phyloP scores from a whole-genome alignment of 64 coral and sea anemone species.

The Pachyseris speciosa region DNA sequence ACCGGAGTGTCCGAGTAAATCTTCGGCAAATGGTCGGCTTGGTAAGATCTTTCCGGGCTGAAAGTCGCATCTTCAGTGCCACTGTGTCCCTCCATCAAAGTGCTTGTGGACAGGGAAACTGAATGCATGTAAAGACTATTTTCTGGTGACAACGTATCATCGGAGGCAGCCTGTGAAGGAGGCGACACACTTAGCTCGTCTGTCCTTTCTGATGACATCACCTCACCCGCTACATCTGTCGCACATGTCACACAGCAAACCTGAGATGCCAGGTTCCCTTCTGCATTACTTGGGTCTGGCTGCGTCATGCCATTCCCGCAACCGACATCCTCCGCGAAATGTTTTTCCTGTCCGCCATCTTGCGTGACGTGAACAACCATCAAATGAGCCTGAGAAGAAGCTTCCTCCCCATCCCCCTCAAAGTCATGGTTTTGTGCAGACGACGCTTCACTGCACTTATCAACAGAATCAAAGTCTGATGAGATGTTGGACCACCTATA shows the following conservation, averaged over 20 bases:
- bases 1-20: conserved; percentile 79
- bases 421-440: conserved; percentile 45
- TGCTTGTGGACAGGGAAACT: conserved; percentile 20
- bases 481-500: conserved; percentile 72
- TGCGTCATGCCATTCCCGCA: background rate
- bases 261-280: background rate
- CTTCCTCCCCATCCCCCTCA: background rate
- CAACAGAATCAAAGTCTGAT: conserved; percentile 80
- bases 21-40: conserved; percentile 47
- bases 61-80: background rate
- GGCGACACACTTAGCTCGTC: background rate
- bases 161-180: background rate
- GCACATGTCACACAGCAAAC: background rate
- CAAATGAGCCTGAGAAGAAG: background rate
- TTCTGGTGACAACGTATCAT: conserved; percentile 11
- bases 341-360: conserved; percentile 1
- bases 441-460: conserved; percentile 49
- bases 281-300: background rate
- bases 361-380: conserved; percentile 36
- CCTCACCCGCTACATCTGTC: background rate
- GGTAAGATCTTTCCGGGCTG: background rate
- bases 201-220: background rate
- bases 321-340: background rate
- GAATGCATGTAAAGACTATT: background rate
- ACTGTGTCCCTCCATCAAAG: conserved; percentile 10